Evolutionary conservation across 2,113 vertebrate species (phyloP).

Genomic region (Ailurus styani): DNA sequence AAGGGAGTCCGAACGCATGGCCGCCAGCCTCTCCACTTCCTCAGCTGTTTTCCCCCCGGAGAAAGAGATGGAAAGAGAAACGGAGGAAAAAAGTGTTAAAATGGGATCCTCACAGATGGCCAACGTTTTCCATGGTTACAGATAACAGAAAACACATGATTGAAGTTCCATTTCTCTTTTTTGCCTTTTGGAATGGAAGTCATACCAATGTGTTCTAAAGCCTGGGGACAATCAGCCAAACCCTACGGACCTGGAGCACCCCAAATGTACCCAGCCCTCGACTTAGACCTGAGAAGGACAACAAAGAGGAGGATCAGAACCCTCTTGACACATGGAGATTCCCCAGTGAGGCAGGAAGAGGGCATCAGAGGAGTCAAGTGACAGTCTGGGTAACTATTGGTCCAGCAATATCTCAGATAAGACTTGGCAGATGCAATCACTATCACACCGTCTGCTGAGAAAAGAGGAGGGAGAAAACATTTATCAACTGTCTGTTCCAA

Average conservation of each 20-base stretch:
- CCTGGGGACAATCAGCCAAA: not conserved
- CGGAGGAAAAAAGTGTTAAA: slow-evolving; percentile 47
- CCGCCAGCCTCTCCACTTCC: slow-evolving; percentile 96
- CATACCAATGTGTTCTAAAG: not conserved
- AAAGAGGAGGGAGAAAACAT: not conserved
- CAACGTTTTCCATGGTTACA: slow-evolving; percentile 64
- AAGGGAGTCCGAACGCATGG: slow-evolving; percentile 95
- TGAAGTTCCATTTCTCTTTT: not conserved
- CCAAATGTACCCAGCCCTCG: not conserved
- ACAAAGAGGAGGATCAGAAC: too few relatives aligned
- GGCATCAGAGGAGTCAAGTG: not conserved
- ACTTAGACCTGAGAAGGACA: not conserved
- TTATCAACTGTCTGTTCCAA: not conserved
- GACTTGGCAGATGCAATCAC: not conserved
- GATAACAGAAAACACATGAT: slow-evolving; percentile 52
- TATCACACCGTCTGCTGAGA: not conserved
- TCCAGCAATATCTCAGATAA: not conserved
- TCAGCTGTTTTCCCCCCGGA: slow-evolving; percentile 83
- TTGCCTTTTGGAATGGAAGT: slow-evolving; percentile 50
- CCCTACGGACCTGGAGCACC: not conserved
- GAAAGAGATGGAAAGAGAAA: slow-evolving; percentile 6
- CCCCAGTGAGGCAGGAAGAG: not conserved
- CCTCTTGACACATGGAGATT: not conserved
- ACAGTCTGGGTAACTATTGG: not conserved
- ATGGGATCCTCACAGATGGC: slow-evolving; percentile 62